Conservation (phyloP, 2,113 vertebrate species). For the Mohoua ochrocephala region DNA sequence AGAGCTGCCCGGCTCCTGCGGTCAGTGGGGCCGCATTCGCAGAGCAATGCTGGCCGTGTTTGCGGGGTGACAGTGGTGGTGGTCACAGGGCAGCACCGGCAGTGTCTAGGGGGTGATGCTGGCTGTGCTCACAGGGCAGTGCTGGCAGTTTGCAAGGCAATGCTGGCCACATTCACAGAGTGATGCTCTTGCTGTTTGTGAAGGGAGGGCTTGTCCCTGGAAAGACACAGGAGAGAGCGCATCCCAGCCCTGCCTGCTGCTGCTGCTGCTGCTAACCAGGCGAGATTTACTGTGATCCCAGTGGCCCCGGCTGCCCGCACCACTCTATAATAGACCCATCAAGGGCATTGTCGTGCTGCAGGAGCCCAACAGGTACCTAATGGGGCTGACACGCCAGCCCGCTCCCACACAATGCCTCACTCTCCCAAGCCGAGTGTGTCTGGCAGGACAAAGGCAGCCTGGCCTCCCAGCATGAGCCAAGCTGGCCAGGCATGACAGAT, state of each 20-base stretch:
- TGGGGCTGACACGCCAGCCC: accelerated
- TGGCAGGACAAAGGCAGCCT: not conserved
- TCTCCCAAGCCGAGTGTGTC: not conserved
- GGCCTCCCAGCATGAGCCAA: not conserved
- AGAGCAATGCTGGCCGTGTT: not conserved
- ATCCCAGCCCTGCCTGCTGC: not conserved
- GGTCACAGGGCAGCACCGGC: not conserved
- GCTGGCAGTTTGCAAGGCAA: not conserved
- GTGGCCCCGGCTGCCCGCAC: not conserved
- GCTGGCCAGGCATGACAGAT: not conserved
- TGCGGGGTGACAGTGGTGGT: not conserved
- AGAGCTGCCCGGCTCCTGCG: not conserved
- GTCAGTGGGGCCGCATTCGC: not conserved
- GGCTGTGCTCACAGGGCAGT: not conserved
- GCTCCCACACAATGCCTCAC: not conserved
- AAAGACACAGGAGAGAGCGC: not conserved
- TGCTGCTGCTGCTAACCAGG: not conserved
- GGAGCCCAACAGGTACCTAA: not conserved
- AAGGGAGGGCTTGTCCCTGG: not conserved
- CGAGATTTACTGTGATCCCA: not conserved
- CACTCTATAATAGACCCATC: constrained; percentile 4
- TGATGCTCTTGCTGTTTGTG: not conserved
- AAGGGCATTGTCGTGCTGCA: not conserved
- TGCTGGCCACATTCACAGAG: not conserved
- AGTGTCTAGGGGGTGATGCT: not conserved